Base-by-base conservation (phyloP, 2,113 vertebrate genomes). In the Andinoacara biseriatus region DNA sequence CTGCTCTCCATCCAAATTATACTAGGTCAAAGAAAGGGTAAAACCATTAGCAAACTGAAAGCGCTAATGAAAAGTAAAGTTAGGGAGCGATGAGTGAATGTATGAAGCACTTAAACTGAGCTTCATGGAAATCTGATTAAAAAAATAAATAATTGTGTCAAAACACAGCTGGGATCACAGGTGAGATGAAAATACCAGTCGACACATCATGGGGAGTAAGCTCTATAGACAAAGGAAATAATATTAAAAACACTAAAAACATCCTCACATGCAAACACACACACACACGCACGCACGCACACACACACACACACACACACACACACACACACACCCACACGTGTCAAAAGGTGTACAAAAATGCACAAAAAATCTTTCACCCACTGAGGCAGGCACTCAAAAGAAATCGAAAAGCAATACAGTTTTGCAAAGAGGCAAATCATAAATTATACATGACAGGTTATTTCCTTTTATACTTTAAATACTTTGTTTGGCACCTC, bases 401-500 rank as follows among this genome's bases (percentile, higher is more conserved):
- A 38, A 77, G 24, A 54, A 87, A 80, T 83, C 15, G 1, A 87
- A 46, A 75, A 56, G 22, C 26, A 62, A 24, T 29, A 72, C n/a
- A 61, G 24, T 74, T 85, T 85, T 75, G 22, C 20, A 83, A 82
- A 83, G 61, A 76, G 35, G 59, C 10, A 2, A 63, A 80, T 89
- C 84, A 85, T 92, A 86, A 90, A 90, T 90, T 86, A 91, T 83
- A 83, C 67, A 83, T 88, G 86, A 83, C 74, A 87, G 38, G 65
- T 85, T 84, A 83, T 89, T 86, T 85, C 46, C 65, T 79, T 88
- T 88, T 60, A 72, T 86, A 75, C 81, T 86, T 84, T 79, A 83
- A 85, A 78, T 81, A 86, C 75, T 84, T 24, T 85, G 76, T 87
- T 52, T 83, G 87, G 43, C 77, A 90, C 78, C 83, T 88, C 4